Evolutionary conservation across 2,797 vertebrate genomes (phyloP).

Genomic region (Pseudotriccus pelzelni): DNA sequence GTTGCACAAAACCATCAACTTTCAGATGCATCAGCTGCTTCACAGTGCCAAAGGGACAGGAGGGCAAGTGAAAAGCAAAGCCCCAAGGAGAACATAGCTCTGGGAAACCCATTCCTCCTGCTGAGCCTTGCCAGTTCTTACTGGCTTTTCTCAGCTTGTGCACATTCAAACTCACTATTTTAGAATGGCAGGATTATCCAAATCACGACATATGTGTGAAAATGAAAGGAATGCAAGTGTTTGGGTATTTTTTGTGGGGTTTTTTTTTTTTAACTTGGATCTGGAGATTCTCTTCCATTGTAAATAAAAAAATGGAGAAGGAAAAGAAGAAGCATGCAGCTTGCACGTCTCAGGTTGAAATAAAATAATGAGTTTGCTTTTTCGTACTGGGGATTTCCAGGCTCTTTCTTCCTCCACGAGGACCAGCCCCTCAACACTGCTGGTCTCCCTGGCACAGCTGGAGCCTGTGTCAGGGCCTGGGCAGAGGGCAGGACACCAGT

Average conservation of each 20-base stretch:
- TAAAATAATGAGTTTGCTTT: not conserved
- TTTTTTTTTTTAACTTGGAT: not conserved
- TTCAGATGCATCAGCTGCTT: not conserved
- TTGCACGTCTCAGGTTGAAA: not conserved
- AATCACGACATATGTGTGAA: not conserved
- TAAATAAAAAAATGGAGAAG: not conserved
- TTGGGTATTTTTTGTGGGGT: not conserved
- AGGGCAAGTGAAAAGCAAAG: not conserved
- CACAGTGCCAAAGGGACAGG: accelerated
- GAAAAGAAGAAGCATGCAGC: too few species aligned
- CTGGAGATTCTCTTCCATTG: not conserved
- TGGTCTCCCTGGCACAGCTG: not conserved
- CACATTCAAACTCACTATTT: not conserved
- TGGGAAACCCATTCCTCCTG: not conserved
- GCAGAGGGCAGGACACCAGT: not conserved
- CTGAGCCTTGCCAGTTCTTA: not conserved
- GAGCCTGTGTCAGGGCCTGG: not conserved
- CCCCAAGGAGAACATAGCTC: not conserved
- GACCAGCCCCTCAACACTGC: accelerated
- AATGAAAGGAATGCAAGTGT: constrained; percentile 22
- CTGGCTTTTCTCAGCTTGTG: not conserved
- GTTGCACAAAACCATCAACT: not conserved
- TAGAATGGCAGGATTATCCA: not conserved
- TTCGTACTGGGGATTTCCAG: not conserved
- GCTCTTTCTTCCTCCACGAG: not conserved